Conservation (phyloP, 2,797 vertebrate species). For the Acrossocheilus wenchowensis region DNA sequence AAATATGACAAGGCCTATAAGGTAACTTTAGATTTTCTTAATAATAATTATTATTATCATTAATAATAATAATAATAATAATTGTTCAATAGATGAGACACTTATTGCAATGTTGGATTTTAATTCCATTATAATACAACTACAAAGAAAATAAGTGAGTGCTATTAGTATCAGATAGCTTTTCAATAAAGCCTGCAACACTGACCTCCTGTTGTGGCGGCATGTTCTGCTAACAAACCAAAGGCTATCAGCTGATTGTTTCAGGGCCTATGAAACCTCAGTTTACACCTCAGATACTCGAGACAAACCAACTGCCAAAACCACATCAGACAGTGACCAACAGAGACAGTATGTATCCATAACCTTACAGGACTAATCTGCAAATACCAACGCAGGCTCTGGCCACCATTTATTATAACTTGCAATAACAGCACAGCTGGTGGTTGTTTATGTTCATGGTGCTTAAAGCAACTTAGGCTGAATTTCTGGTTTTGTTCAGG, state of each 20-base stretch:
- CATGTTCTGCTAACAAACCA: neutral
- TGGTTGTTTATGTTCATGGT: neutral
- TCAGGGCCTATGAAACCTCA: constrained; percentile 49
- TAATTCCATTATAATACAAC: neutral
- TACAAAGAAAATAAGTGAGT: neutral
- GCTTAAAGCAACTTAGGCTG: neutral
- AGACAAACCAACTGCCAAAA: constrained; percentile 48
- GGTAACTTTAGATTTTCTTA: neutral
- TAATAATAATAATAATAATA: neutral
- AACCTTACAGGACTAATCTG: neutral
- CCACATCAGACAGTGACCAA: constrained; percentile 62
- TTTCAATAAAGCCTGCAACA: neutral
- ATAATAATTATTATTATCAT: neutral
- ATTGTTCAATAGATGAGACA: neutral
- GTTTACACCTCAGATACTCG: constrained; percentile 42
- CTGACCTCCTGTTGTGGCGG: neutral
- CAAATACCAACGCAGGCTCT: neutral
- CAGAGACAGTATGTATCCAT: constrained; percentile 2
- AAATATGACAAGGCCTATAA: neutral
- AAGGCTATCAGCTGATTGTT: constrained; percentile 4
- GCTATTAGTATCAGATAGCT: neutral
- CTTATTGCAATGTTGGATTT: neutral
- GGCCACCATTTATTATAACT: neutral
- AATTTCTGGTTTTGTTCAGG: neutral
- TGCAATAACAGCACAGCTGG: neutral